A percentile compares a stretch with the other conserved stretches of the same genome.
These are phyloP conservation scores for Spilarctia lutea DNA, from an alignment of 2,888 invertebrate genomes.

Conservation along the genomic window DNA sequence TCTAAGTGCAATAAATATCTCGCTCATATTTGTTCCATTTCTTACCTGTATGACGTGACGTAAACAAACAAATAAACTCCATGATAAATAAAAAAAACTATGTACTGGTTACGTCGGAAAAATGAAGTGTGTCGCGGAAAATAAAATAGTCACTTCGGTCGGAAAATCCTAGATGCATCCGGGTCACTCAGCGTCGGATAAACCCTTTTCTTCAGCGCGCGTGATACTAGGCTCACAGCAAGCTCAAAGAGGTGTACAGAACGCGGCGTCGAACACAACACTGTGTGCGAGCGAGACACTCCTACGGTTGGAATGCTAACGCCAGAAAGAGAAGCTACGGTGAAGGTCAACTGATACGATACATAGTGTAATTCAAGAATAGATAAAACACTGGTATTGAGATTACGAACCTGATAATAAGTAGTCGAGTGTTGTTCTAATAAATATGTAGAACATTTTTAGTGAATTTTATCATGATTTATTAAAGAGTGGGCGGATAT, in stretches of 20 bases:
- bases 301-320: constrained; percentile 76
- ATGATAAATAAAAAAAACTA: constrained; percentile 1
- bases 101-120: constrained; percentile 28
- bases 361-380: constrained; percentile 64
- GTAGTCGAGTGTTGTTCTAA: constrained; percentile 25
- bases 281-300: constrained; percentile 70
- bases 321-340: constrained; percentile 69
- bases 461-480: constrained; percentile 5
- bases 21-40: neutral
- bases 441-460: constrained; percentile 17
- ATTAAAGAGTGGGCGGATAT: neutral
- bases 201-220: constrained; percentile 87
- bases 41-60: neutral
- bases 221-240: constrained; percentile 84
- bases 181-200: constrained; percentile 84
- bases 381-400: constrained; percentile 53
- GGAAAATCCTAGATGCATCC: constrained; percentile 82
- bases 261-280: constrained; percentile 57
- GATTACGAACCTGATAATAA: constrained; percentile 32
- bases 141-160: constrained; percentile 64
- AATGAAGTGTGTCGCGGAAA: constrained; percentile 65
- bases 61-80: neutral
- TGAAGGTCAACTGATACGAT: constrained; percentile 84
- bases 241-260: constrained; percentile 69
- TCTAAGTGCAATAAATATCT: neutral